These are phyloP conservation scores for Cerceris rybyensis DNA, from an alignment of 2,888 invertebrate genomes.

Conservation along the genomic window DNA sequence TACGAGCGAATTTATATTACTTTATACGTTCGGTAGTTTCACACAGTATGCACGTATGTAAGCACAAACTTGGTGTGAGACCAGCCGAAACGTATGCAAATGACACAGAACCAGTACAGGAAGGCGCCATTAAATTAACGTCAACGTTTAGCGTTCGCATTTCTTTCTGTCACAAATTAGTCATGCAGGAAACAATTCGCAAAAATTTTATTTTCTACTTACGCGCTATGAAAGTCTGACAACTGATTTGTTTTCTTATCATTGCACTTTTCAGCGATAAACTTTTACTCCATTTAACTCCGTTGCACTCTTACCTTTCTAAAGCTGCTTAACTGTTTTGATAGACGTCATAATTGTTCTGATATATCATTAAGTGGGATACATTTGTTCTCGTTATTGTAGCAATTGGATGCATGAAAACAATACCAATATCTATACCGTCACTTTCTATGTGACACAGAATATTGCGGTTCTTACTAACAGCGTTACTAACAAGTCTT, in stretches of 20 bases:
- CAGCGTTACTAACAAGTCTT: no score
- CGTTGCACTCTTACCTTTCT: no score
- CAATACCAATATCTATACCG: no score
- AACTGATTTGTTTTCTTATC: not conserved
- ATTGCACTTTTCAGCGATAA: not conserved
- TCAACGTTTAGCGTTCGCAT: constrained; percentile 17
- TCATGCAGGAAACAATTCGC: constrained; percentile 16
- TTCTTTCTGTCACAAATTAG: constrained; percentile 4
- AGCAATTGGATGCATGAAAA: no score
- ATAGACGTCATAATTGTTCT: no score
- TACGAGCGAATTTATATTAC: constrained; percentile 10
- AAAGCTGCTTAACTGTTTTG: no score
- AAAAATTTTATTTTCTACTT: constrained; percentile 5
- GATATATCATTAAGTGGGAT: no score
- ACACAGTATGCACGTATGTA: constrained; percentile 14
- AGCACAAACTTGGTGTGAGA: constrained; percentile 19
- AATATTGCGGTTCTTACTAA: no score
- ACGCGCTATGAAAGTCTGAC: constrained; percentile 3
- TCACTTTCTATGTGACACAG: no score
- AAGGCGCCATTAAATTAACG: constrained; percentile 22
- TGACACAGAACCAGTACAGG: constrained; percentile 23
- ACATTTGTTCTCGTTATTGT: no score
- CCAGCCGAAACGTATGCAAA: constrained; percentile 27
- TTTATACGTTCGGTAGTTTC: constrained; percentile 25
- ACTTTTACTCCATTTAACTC: no score